These are phyloP conservation scores for Stictocephala bisonia DNA, from an alignment of 2,888 invertebrate genomes.

Conservation along the genomic window DNA sequence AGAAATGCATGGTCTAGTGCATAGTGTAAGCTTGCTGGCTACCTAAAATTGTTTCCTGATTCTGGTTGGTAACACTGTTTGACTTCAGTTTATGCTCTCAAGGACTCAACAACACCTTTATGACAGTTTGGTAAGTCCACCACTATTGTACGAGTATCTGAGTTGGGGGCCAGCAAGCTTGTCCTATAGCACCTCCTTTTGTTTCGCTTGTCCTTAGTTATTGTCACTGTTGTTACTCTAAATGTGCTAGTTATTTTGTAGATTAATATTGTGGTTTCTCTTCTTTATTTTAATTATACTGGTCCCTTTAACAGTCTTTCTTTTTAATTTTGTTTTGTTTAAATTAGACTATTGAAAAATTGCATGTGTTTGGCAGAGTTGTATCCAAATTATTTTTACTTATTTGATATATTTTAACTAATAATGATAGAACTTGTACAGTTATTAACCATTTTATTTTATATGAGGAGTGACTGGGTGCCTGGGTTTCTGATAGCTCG, in stretches of 20 bases:
- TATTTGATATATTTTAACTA: too few relatives aligned
- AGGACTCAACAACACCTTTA: constrained; percentile 91
- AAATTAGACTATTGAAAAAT: constrained; percentile 8
- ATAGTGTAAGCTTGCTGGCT: constrained; percentile 95
- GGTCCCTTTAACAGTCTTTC: constrained; percentile 48
- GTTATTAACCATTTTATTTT: too few relatives aligned
- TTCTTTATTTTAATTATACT: constrained; percentile 26
- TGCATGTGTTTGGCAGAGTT: too few relatives aligned
- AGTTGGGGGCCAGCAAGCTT: constrained; percentile 52
- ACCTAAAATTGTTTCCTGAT: constrained; percentile 67
- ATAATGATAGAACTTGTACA: too few relatives aligned
- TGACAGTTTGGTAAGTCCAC: constrained; percentile 85
- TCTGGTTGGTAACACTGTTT: constrained; percentile 44
- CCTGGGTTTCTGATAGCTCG: too few relatives aligned
- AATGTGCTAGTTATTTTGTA: background rate
- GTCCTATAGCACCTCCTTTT: constrained; percentile 50
- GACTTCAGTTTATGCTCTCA: constrained; percentile 67
- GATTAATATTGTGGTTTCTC: background rate
- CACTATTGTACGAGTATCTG: constrained; percentile 9
- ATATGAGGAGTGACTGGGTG: too few relatives aligned
- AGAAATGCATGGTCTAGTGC: too few relatives aligned
- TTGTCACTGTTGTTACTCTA: constrained; percentile 1
- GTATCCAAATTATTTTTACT: too few relatives aligned
- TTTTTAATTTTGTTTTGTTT: constrained; percentile 45
- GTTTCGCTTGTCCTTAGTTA: constrained; percentile 26